Evolutionary conservation across 2,888 invertebrate species (phyloP), one percentile per base, ranked within the genome.

Genomic region (Leptopilina drosophilae): DNA sequence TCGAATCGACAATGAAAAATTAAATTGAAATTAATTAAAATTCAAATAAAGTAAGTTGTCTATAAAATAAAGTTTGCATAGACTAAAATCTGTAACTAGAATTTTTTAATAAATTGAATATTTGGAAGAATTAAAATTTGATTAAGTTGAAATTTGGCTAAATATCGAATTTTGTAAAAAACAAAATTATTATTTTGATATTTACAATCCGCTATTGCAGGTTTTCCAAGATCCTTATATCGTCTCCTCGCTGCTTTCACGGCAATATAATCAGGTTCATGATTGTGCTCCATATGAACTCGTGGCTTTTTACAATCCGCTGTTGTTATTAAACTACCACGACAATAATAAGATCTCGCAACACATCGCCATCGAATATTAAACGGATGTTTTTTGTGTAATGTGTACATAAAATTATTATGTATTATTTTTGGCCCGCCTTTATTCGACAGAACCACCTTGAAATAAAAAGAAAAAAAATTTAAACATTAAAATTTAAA

Each of bases 351-450:
- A 42, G 91, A 91, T 64, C 93, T 87, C 64, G 92, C 90, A 0
- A 93, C 92, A 85, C 93, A 93, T 64, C 93, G 85, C 93, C 93
- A 93, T 1, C 93, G 89, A 26, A 93, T 92, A 15, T 90, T 92
- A 12, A 90, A 90, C 2, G 91, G 90, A 83, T 92, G 92, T 78
- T 90, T 91, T 82, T 93, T 92, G 82, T 93, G 93, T 75, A 93
- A 88, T 0, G 93, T 93, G 84, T 93, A 93, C 92, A 93, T 93
- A 77, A 91, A 93, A 7, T 92, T 92, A 11, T 88, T 88, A 82
- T 93, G 91, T 77, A 93, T 93, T 15, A 93, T 87, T 86, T 93
- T 93, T 77, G 92, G 90, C 0, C 93, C 93, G 0, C 93, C 93
- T 85, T 93, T 93, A 84, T 93, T 93, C 15, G 93, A 92, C 11